Evolutionary conservation across 53 echinoderm and acorn worm genomes (phyloP).

Genomic region (Patiria pectinifera): DNA sequence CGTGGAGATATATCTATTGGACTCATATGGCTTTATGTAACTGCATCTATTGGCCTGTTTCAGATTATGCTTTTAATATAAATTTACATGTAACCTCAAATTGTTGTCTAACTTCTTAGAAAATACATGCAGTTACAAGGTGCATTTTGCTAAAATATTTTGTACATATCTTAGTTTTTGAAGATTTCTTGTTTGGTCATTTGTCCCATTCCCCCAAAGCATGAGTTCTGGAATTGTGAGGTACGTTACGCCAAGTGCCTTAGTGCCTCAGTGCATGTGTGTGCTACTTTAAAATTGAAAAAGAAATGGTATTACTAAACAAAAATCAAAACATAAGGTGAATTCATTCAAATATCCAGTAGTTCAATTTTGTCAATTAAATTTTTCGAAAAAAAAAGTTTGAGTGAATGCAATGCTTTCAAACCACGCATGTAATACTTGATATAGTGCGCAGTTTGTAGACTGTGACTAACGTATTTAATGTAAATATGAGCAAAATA

Average conservation of each 20-base stretch:
- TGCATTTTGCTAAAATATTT: not conserved
- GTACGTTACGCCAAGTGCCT: constrained; percentile 38
- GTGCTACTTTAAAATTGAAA: constrained; percentile 19
- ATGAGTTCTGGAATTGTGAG: constrained; percentile 17
- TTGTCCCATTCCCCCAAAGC: not conserved
- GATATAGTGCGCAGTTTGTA: not conserved
- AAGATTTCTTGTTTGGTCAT: constrained; percentile 6
- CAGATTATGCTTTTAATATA: not conserved
- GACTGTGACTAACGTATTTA: constrained; percentile 29
- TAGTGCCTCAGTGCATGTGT: constrained; percentile 54
- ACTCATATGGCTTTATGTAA: too few relatives aligned
- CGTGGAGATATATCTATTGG: not conserved
- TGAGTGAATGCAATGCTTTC: constrained; percentile 23
- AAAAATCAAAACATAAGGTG: not conserved
- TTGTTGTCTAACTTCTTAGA: not conserved
- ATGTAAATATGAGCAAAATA: constrained; percentile 26
- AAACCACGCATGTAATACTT: not conserved
- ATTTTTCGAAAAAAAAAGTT: not conserved
- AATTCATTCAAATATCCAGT: not conserved
- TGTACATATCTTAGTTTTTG: constrained; percentile 32
- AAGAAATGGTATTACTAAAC: not conserved
- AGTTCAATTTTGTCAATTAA: not conserved
- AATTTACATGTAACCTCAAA: not conserved
- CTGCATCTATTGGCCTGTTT: not conserved
- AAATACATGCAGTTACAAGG: too few relatives aligned